Conservation (phyloP, 2,113 vertebrate species). For the Oophaga pumilio region DNA sequence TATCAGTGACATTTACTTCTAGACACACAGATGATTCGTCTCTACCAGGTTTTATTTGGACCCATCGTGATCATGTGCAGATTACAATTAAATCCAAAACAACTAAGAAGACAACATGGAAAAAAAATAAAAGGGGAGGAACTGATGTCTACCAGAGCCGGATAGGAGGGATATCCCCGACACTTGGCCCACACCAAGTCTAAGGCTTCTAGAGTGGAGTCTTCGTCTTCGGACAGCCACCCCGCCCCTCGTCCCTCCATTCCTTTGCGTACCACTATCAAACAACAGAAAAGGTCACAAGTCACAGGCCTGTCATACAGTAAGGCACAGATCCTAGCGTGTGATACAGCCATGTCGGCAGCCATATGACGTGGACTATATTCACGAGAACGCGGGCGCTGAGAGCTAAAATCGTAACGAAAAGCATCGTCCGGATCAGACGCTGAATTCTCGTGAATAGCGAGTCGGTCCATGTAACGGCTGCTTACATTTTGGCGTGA, state of each 20-base stretch:
- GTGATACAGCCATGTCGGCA: not conserved
- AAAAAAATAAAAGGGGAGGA: constrained; percentile 39
- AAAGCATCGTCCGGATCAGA: no score
- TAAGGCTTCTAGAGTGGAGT: constrained; percentile 90
- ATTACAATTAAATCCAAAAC: not conserved
- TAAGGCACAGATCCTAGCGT: not conserved
- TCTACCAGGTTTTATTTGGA: not conserved
- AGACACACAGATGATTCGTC: not conserved
- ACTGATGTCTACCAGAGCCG: constrained; percentile 84
- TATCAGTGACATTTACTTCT: not conserved
- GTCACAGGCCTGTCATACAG: constrained; percentile 45
- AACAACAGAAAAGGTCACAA: constrained; percentile 49
- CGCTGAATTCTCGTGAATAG: not conserved
- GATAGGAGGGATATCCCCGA: constrained; percentile 96
- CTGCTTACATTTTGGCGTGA: not conserved
- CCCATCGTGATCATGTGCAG: not conserved
- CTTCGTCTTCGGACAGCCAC: constrained; percentile 94
- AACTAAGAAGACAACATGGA: not conserved
- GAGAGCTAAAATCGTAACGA: no score
- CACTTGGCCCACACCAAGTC: constrained; percentile 99
- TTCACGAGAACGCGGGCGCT: not conserved
- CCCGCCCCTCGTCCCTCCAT: constrained; percentile 81
- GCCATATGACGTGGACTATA: not conserved
- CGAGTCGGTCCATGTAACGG: not conserved
- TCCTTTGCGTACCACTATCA: constrained; percentile 86